These are phyloP conservation scores for Mus pahari DNA, from an alignment of 2,113 vertebrate species.

Conservation along the genomic window DNA sequence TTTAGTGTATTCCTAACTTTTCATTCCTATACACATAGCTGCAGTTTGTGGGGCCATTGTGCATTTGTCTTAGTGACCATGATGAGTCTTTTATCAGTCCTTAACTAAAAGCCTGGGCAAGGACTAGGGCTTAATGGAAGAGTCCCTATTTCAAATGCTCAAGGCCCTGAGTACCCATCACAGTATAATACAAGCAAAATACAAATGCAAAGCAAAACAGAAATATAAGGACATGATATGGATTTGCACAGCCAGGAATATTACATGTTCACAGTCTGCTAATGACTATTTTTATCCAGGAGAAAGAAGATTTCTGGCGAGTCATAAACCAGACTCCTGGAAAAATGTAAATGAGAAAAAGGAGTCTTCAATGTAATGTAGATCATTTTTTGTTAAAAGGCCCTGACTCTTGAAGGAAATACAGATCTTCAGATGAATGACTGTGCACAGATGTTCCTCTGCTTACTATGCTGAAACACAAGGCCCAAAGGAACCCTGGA, in stretches of 20 bases:
- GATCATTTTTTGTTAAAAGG: too few relatives aligned
- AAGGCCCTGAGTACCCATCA: not conserved
- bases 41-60: too few relatives aligned
- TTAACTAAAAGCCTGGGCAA: not conserved
- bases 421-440: too few relatives aligned
- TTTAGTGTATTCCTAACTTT: not conserved
- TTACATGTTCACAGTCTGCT: not conserved
- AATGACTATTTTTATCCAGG: slow-evolving; percentile 9
- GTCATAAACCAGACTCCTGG: not conserved
- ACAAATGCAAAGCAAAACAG: not conserved
- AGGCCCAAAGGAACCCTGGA: too few relatives aligned
- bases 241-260: not conserved
- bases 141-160: not conserved
- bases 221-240: not conserved
- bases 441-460: too few relatives aligned
- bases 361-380: too few relatives aligned
- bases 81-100: not conserved
- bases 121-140: not conserved
- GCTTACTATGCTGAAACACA: too few relatives aligned
- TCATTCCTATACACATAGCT: not conserved
- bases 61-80: not conserved
- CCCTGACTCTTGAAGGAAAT: too few relatives aligned
- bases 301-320: slow-evolving; percentile 15
- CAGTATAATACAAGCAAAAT: not conserved
- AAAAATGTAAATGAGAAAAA: not conserved